Percentiles rank a stretch among this genome's conserved stretches.
Conservation (phyloP, 2,113 vertebrate genomes). For the Merops nubicus region DNA sequence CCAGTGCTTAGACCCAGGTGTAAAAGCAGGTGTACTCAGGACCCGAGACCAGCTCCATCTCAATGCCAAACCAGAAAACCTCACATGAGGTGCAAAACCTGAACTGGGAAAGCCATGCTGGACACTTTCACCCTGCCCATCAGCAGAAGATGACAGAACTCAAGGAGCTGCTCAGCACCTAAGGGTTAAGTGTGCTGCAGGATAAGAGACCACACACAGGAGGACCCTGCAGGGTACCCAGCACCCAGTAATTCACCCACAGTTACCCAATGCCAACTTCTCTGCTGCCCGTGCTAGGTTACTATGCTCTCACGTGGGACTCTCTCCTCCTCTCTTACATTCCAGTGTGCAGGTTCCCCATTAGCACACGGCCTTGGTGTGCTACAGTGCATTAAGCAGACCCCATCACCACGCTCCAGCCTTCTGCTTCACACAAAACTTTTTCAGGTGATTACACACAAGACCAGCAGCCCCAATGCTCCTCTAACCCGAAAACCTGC, state of each 20-base stretch:
- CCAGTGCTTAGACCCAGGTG: not conserved
- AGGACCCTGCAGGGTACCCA: not conserved
- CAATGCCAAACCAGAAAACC: not conserved
- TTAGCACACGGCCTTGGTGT: fast-evolving
- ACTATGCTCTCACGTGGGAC: not conserved
- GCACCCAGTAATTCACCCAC: too few relatives aligned
- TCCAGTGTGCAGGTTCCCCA: not conserved
- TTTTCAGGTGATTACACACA: not conserved
- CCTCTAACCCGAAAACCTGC: not conserved
- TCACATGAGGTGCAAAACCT: not conserved
- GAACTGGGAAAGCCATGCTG: not conserved
- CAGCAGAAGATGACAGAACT: not conserved
- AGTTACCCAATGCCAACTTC: fast-evolving
- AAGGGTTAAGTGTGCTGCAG: not conserved
- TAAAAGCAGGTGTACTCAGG: not conserved
- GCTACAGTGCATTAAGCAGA: not conserved
- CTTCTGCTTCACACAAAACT: not conserved
- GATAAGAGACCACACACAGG: fast-evolving
- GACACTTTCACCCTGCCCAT: not conserved
- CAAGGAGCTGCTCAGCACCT: not conserved
- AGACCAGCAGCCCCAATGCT: not conserved
- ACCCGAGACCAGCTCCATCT: not conserved
- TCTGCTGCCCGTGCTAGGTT: not conserved
- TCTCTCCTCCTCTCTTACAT: not conserved
- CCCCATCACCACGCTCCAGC: not conserved